Percentiles rank a stretch among this genome's conserved stretches.
Conservation (phyloP, 2,888 invertebrate species). For the Hirtodrosophila cameraria region DNA sequence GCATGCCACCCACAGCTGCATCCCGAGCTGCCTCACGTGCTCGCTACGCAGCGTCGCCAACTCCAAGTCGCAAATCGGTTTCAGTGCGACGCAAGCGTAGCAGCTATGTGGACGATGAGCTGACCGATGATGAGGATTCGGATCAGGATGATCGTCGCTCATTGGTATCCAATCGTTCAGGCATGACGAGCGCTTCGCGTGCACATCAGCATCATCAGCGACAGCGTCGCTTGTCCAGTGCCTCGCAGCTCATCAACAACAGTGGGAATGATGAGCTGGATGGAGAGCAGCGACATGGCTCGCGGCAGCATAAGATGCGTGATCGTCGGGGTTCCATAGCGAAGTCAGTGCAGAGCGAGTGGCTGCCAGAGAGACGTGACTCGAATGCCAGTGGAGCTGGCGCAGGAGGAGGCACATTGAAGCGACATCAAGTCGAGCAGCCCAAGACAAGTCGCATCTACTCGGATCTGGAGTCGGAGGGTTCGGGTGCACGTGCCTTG, state of each 20-base stretch:
- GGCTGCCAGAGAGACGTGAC: slow-evolving; percentile 71
- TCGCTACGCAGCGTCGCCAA: slow-evolving; percentile 88
- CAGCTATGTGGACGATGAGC: slow-evolving; percentile 84
- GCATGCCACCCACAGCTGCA: slow-evolving; percentile 80
- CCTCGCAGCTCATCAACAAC: slow-evolving; percentile 77
- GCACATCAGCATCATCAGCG: slow-evolving; percentile 63
- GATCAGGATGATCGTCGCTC: slow-evolving; percentile 85
- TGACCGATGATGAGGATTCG: slow-evolving; percentile 87
- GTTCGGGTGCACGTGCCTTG: slow-evolving; percentile 82
- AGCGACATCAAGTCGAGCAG: slow-evolving; percentile 40
- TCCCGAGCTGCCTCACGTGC: slow-evolving; percentile 86
- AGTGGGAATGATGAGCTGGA: slow-evolving; percentile 71
- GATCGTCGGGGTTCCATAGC: slow-evolving; percentile 78
- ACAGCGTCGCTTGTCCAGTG: slow-evolving; percentile 78
- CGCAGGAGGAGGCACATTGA: slow-evolving; percentile 51
- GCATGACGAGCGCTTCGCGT: slow-evolving; percentile 68
- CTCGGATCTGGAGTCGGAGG: slow-evolving; percentile 83
- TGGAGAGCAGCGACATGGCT: slow-evolving; percentile 48
- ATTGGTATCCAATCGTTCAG: slow-evolving; percentile 82
- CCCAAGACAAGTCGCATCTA: slow-evolving; percentile 76
- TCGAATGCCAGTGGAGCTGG: slow-evolving; percentile 39
- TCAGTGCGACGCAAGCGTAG: slow-evolving; percentile 85
- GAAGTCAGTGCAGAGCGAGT: slow-evolving; percentile 80
- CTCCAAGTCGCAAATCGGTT: slow-evolving; percentile 89
- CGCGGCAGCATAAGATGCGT: slow-evolving; percentile 63